A percentile compares a stretch with the other conserved stretches of the same genome.
Conservation (phyloP, 2,888 invertebrate species). For the Meganola albula region DNA sequence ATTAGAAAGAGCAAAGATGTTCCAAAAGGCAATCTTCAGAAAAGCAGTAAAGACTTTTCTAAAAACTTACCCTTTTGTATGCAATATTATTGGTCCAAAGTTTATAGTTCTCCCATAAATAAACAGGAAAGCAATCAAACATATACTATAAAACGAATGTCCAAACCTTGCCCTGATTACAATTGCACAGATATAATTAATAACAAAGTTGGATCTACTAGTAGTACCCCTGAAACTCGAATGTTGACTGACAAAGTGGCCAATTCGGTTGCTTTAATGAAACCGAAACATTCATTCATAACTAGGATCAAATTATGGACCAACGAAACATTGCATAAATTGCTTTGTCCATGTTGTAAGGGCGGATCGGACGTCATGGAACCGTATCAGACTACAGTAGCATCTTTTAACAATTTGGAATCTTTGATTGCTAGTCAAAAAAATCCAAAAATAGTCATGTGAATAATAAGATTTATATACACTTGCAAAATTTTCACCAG, state of each 20-base stretch:
- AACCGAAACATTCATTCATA: constrained; percentile 14
- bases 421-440: too few relatives aligned
- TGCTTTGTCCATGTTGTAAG: constrained; percentile 55
- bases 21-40: constrained; percentile 5
- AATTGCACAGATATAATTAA: constrained; percentile 4
- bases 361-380: constrained; percentile 37
- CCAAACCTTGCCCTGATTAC: neutral
- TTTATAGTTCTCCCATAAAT: constrained; percentile 38
- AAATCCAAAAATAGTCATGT: too few relatives aligned
- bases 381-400: constrained; percentile 29
- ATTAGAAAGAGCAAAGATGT: constrained; percentile 6
- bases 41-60: constrained; percentile 7
- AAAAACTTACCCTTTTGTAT: constrained; percentile 6
- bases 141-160: constrained; percentile 3
- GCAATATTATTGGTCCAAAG: constrained; percentile 46
- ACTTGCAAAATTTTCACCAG: too few relatives aligned
- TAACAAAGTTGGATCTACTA: neutral
- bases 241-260: constrained; percentile 28
- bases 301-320: constrained; percentile 22
- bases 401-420: too few relatives aligned
- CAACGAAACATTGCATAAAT: constrained; percentile 33
- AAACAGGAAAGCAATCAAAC: constrained; percentile 20
- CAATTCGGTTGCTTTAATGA: constrained; percentile 33
- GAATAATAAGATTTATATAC: too few relatives aligned
- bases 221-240: constrained; percentile 7